Conservation (phyloP, 1,140 invertebrate genomes). For the Drosophila suzukii region DNA sequence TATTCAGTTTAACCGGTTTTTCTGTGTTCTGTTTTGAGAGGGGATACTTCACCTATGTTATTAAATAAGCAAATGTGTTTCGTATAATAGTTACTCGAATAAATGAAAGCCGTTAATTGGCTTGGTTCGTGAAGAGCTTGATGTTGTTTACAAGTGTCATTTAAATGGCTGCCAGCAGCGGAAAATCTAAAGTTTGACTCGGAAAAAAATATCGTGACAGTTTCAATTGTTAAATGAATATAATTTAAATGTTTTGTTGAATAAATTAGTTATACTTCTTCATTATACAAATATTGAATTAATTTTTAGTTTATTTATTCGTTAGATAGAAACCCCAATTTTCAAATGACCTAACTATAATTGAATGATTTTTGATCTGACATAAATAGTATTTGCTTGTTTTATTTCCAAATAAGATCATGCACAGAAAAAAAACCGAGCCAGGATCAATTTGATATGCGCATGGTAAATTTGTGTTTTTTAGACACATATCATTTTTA, state of each 20-base stretch:
- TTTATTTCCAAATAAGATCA: background rate
- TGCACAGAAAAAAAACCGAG: too few relatives aligned
- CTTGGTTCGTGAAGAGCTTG: background rate
- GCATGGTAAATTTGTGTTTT: too few relatives aligned
- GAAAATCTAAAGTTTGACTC: background rate
- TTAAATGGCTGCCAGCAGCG: too few relatives aligned
- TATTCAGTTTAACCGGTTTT: background rate
- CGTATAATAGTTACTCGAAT: slow-evolving; percentile 1
- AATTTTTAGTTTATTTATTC: too few relatives aligned
- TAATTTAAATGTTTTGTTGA: background rate
- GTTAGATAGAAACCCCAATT: too few relatives aligned
- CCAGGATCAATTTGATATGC: too few relatives aligned
- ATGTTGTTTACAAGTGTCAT: background rate
- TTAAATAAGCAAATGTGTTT: background rate
- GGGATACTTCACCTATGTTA: background rate
- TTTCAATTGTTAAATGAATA: background rate
- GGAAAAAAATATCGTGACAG: background rate
- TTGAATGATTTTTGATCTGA: background rate
- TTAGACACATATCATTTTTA: too few relatives aligned
- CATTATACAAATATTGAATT: too few relatives aligned
- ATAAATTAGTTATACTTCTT: too few relatives aligned
- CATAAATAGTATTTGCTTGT: background rate
- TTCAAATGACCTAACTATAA: too few relatives aligned
- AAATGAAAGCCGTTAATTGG: slow-evolving; percentile 8
- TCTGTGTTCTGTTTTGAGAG: background rate